A percentile compares a stretch with the other conserved stretches of the same genome.
phyloP scores from a whole-genome alignment of 2,113 vertebrate species.

The Delphinus delphis region DNA sequence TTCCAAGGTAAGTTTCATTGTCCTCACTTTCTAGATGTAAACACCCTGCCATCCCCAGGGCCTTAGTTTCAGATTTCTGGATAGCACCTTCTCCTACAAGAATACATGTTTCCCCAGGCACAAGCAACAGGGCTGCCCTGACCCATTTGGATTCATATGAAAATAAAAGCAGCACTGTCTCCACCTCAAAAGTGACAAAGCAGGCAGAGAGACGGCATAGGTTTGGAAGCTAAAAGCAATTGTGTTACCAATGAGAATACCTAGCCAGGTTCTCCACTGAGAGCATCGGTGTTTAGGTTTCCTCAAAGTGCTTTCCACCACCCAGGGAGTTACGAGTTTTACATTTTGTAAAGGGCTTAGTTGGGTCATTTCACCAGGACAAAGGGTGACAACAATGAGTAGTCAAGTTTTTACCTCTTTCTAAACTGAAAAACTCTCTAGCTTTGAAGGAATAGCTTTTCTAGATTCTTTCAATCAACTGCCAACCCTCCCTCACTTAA shows the following conservation, averaged over 20 bases:
- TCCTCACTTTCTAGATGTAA: not conserved
- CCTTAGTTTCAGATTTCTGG: not conserved
- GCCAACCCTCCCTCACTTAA: not conserved
- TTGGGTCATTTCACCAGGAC: not conserved
- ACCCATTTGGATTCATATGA: not conserved
- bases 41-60: not conserved
- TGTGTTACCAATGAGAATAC: not conserved
- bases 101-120: not conserved
- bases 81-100: not conserved
- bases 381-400: not conserved
- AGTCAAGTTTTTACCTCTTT: not conserved
- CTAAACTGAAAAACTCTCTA: not conserved
- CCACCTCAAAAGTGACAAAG: not conserved
- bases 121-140: not conserved
- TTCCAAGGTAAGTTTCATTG: not conserved
- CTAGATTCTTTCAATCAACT: not conserved
- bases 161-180: slow-evolving; percentile 1
- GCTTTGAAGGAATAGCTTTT: not conserved
- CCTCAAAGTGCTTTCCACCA: not conserved
- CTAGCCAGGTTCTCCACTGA: not conserved
- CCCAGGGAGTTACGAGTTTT: not conserved
- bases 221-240: not conserved
- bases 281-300: not conserved
- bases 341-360: not conserved
- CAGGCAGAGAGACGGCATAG: not conserved